Evolutionary conservation across 2,888 invertebrate species (phyloP), one percentile per base, ranked within the genome.

Genomic region (Nomada hirtipes): DNA sequence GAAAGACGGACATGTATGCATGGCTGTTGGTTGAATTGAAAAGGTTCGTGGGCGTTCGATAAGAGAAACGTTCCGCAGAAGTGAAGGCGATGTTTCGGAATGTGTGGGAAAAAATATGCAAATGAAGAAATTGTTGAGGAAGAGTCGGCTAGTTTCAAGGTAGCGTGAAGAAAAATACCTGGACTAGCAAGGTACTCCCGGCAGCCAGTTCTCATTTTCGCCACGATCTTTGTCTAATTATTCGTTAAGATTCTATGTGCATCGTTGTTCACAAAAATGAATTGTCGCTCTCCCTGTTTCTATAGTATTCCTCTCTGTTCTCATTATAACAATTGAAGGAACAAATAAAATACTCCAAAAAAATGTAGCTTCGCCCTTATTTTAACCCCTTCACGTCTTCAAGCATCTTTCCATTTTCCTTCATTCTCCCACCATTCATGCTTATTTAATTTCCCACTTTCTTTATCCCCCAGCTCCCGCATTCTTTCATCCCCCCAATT

Each of bases 51-150:
- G n/a, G 10, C n/a, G 47, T 60, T 15, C 29, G 0, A 42, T 20
- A 23, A 7, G 42, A 44, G 23, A 71, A 71, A 60, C 36, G 26
- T 10, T 15, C 13, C 10, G 10, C n/a, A 44, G 10, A n/a, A 53
- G 44, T 60, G 64, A n/a, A 55, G 60, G 68, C 52, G 60, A 53
- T 3, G 2, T 15, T 36, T 29, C n/a, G 26, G 36, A 52, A 50
- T 23, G 23, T 20, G n/a, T 26, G 11, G 3, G 61, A 47, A 59
- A 47, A 36, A 26, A 55, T 63, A 76, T 70, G 75, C 29, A 70
- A 76, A 70, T 55, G 75, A 76, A 47, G 61, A 61, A 55, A 53
- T 55, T 55, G 61, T 47, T 9, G 44, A 47, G 44, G 61, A 53
- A 47, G 70, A 47, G 4, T 18, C 60, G 47, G 18, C 61, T 23